Evolutionary conservation across 2,113 vertebrate species (phyloP).

Genomic region (Otolemur garnettii): DNA sequence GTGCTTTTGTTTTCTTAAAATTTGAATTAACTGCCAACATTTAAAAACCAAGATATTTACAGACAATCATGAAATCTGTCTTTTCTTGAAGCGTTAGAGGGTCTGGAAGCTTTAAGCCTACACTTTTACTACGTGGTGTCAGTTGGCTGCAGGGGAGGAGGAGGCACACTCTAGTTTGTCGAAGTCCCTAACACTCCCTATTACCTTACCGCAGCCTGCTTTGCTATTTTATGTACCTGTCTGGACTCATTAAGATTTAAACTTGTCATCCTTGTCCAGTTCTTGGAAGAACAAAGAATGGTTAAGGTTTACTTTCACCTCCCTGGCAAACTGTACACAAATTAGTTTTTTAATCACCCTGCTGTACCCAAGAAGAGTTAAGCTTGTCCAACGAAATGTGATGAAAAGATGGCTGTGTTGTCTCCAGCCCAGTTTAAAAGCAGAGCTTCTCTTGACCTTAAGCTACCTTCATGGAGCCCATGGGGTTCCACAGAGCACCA

Average conservation of each 20-base stretch:
- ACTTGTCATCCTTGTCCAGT: background rate
- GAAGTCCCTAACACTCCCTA: background rate
- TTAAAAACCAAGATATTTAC: constrained; percentile 5
- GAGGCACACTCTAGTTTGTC: background rate
- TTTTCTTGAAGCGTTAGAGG: background rate
- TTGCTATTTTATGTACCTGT: background rate
- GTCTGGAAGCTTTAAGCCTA: background rate
- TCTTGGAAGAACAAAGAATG: background rate
- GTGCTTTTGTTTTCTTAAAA: background rate
- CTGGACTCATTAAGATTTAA: background rate
- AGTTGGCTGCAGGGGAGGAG: background rate
- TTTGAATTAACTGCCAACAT: background rate
- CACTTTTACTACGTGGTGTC: background rate
- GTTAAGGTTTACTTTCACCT: constrained; percentile 29
- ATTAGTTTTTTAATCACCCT: background rate
- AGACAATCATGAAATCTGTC: background rate
- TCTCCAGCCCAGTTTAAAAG: background rate
- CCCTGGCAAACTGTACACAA: background rate
- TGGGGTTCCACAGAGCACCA: background rate
- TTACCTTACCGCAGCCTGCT: background rate
- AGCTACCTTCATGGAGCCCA: background rate
- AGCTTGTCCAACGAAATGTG: background rate
- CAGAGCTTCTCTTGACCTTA: background rate
- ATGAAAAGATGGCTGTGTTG: background rate
- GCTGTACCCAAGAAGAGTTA: background rate